Conservation (phyloP, 2,888 invertebrate genomes). For the Plusia festucae region DNA sequence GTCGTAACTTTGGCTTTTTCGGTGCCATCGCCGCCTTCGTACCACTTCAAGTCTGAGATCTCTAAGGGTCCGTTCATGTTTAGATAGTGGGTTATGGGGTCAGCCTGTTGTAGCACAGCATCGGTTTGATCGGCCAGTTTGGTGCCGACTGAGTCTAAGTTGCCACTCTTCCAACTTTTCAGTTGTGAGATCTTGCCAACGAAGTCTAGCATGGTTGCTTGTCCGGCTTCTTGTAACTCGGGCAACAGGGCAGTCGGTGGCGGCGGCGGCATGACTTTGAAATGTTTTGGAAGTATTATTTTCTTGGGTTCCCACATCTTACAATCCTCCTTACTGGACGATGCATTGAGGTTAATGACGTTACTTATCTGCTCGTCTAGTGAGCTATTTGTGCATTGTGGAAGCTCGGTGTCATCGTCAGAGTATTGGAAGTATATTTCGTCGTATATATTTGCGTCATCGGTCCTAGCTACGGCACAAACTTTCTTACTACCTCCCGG, state of each 20-base stretch:
- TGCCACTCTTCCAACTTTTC: slow-evolving; percentile 83
- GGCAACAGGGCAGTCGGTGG: slow-evolving; percentile 76
- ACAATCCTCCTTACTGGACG: slow-evolving; percentile 84
- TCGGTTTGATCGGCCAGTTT: slow-evolving; percentile 84
- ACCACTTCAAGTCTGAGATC: slow-evolving; percentile 85
- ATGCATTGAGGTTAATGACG: slow-evolving; percentile 86
- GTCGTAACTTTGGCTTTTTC: slow-evolving; percentile 80
- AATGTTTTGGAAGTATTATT: slow-evolving; percentile 79
- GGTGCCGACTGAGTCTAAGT: slow-evolving; percentile 80
- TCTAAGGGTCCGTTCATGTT: slow-evolving; percentile 86
- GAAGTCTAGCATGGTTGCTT: slow-evolving; percentile 80
- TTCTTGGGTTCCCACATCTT: slow-evolving; percentile 84
- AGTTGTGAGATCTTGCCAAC: slow-evolving; percentile 83
- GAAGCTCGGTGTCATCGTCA: slow-evolving; percentile 89
- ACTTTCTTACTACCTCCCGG: slow-evolving; percentile 88
- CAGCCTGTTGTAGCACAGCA: slow-evolving; percentile 75
- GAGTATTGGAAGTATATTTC: slow-evolving; percentile 89
- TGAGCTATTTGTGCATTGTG: slow-evolving; percentile 82
- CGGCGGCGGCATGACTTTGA: slow-evolving; percentile 79
- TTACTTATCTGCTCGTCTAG: slow-evolving; percentile 87
- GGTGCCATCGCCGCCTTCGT: slow-evolving; percentile 80
- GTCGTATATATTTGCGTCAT: slow-evolving; percentile 82
- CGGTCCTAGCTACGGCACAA: slow-evolving; percentile 77
- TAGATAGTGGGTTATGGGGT: slow-evolving; percentile 80
- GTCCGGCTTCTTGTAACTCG: slow-evolving; percentile 78